These are phyloP conservation scores for Lomographa bimaculata DNA, from an alignment of 2,888 invertebrate genomes.

Conservation along the genomic window DNA sequence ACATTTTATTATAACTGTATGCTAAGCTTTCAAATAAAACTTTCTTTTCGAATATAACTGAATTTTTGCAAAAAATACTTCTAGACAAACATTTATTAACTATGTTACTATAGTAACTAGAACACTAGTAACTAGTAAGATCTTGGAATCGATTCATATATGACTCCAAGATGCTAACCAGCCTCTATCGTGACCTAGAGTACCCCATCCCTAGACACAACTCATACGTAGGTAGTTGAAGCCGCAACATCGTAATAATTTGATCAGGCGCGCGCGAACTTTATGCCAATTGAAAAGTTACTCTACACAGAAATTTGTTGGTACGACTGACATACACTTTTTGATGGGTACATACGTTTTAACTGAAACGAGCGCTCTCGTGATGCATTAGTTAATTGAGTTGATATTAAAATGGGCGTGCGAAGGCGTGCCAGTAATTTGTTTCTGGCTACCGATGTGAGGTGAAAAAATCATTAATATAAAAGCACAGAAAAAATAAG, in stretches of 20 bases:
- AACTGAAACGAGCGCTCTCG: conserved; percentile 9
- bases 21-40: too few relatives aligned
- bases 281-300: conserved; percentile 52
- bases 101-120: too few relatives aligned
- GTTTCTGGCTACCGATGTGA: conserved; percentile 12
- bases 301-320: conserved; percentile 73
- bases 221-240: conserved; percentile 53
- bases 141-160: too few relatives aligned
- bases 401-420: conserved; percentile 19
- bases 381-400: conserved; percentile 24
- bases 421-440: conserved; percentile 16
- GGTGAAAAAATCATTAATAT: conserved; percentile 5
- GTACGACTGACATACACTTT: conserved; percentile 58
- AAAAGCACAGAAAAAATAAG: too few relatives aligned
- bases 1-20: too few relatives aligned
- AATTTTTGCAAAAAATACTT: too few relatives aligned
- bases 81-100: too few relatives aligned
- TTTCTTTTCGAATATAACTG: too few relatives aligned
- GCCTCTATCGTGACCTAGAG: neutral
- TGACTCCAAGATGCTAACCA: too few relatives aligned
- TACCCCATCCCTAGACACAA: conserved; percentile 30
- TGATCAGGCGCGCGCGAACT: conserved; percentile 66
- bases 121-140: too few relatives aligned
- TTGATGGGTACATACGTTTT: conserved; percentile 6
- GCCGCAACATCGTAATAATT: conserved; percentile 79